These are phyloP conservation scores for Selenia dentaria DNA, from an alignment of 2,888 invertebrate genomes.

Conservation along the genomic window DNA sequence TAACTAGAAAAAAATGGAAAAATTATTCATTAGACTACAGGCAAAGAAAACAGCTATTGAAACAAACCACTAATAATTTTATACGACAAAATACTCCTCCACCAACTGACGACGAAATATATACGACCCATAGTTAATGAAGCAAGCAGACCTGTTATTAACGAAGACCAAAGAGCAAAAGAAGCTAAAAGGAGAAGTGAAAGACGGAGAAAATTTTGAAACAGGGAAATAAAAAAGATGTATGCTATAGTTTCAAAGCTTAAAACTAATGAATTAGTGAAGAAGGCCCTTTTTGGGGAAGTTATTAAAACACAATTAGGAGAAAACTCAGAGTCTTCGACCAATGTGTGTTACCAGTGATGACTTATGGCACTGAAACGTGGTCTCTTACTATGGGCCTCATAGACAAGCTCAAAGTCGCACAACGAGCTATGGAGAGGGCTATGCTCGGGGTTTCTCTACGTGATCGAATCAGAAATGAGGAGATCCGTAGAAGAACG, in stretches of 20 bases:
- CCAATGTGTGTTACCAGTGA: no score
- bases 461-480: no score
- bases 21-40: conserved; percentile 27
- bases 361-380: no score
- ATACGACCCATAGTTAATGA: conserved; percentile 3
- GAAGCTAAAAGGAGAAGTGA: conserved; percentile 30
- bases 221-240: conserved; percentile 28
- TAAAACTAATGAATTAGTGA: conserved; percentile 28
- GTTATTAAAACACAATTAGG: conserved; percentile 27
- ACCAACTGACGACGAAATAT: conserved; percentile 28
- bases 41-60: conserved; percentile 26
- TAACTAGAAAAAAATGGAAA: conserved; percentile 30
- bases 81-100: conserved; percentile 28
- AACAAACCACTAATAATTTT: conserved; percentile 26
- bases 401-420: no score
- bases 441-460: no score
- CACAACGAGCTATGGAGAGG: no score
- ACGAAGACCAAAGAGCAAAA: conserved; percentile 27
- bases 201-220: conserved; percentile 29
- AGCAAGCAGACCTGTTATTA: not conserved
- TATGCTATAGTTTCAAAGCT: conserved; percentile 23
- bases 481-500: no score
- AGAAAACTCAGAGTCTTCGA: no score
- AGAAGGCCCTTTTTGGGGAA: conserved; percentile 28
- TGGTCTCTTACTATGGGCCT: no score